These are phyloP conservation scores for Epinotia nisella DNA, from an alignment of 2,888 invertebrate genomes.

Conservation along the genomic window DNA sequence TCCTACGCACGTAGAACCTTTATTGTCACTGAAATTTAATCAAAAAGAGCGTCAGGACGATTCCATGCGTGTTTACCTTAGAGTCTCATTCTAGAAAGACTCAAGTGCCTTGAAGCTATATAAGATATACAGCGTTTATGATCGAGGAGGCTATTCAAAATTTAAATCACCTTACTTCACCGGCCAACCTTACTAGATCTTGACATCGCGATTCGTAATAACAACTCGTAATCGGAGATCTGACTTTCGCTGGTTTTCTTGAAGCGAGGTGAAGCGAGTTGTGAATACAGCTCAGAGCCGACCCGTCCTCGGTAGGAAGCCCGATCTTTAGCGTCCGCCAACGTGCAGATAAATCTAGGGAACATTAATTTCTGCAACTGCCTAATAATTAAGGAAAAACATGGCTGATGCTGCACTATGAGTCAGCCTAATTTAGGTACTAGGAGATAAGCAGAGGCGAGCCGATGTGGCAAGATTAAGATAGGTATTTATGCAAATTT, in stretches of 20 bases:
- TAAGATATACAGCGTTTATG: too few relatives aligned
- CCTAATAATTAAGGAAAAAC: constrained; percentile 43
- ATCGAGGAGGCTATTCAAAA: too few relatives aligned
- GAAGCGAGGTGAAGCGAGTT: too few relatives aligned
- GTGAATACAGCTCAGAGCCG: constrained; percentile 32
- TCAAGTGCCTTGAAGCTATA: background rate
- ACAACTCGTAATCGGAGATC: too few relatives aligned
- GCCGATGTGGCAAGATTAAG: constrained; percentile 6
- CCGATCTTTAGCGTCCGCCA: constrained; percentile 59
- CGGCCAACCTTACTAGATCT: too few relatives aligned
- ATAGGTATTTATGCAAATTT: background rate
- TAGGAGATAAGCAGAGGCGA: constrained; percentile 15
- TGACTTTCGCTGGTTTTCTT: too few relatives aligned
- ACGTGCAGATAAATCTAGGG: constrained; percentile 65
- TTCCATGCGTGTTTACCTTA: background rate
- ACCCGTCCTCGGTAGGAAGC: constrained; percentile 52
- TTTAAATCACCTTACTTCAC: too few relatives aligned
- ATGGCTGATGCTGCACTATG: constrained; percentile 27
- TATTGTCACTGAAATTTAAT: background rate
- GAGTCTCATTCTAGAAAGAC: background rate
- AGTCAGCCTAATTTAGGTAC: constrained; percentile 31
- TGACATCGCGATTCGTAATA: too few relatives aligned
- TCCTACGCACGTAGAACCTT: background rate
- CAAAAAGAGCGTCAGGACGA: background rate
- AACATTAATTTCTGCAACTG: constrained; percentile 53